A percentile compares a stretch with the other conserved stretches of the same genome.
Conservation (phyloP, 2,797 vertebrate species). For the Argya squamiceps region DNA sequence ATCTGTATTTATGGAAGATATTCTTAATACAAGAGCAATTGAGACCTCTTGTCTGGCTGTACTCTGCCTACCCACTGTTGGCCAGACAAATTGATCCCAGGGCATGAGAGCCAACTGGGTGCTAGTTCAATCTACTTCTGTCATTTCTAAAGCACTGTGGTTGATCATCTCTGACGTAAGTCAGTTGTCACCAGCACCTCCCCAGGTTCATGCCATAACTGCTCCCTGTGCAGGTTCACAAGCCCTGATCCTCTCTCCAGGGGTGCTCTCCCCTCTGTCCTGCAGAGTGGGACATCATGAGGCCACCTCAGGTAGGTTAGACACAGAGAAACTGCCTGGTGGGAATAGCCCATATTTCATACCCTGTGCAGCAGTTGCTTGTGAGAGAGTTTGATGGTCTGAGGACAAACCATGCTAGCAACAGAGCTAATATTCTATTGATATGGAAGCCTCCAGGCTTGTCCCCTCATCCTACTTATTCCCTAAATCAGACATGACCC, state of each 20-base stretch:
- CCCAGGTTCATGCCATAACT: not conserved
- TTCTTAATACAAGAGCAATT: not conserved
- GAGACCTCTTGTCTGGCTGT: not conserved
- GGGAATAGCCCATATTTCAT: not conserved
- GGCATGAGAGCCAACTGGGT: not conserved
- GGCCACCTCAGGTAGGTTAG: not conserved
- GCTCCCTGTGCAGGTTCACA: fast-evolving
- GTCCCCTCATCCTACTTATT: not conserved
- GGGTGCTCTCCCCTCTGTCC: fast-evolving
- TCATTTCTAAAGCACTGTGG: not conserved
- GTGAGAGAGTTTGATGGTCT: not conserved
- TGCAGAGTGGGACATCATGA: not conserved
- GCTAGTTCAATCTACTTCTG: not conserved
- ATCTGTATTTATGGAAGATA: not conserved
- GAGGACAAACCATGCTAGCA: not conserved
- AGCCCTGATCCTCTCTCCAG: not conserved
- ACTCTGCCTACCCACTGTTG: not conserved
- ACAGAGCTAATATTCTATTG: not conserved
- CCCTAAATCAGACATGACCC: not conserved
- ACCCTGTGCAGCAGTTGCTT: not conserved
- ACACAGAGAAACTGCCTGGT: not conserved
- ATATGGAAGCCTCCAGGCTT: not conserved
- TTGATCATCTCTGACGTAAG: not conserved
- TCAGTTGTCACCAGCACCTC: not conserved
- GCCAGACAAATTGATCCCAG: not conserved